These are phyloP conservation scores for Drosophila anomelani DNA, from an alignment of 2,888 invertebrate species.

Conservation along the genomic window DNA sequence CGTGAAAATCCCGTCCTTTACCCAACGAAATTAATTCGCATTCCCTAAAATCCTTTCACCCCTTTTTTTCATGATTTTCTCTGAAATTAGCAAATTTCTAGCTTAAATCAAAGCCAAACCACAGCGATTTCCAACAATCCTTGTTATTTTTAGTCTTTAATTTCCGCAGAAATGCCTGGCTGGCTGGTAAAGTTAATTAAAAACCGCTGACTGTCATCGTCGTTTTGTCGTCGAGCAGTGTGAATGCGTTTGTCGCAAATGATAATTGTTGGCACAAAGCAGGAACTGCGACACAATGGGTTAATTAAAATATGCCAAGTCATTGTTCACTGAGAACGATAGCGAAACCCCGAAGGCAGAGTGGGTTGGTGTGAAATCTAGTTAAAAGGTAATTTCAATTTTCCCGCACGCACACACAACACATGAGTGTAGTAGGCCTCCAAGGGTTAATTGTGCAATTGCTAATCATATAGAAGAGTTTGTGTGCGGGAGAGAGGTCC, in stretches of 20 bases:
- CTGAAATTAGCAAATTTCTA: not conserved
- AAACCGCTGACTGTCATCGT: conserved; percentile 56
- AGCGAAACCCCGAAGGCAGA: not conserved
- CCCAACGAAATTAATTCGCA: not conserved
- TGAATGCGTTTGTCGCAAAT: conserved; percentile 30
- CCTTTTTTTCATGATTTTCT: not conserved
- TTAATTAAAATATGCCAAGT: conserved; percentile 47
- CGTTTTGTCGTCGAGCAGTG: conserved; percentile 15
- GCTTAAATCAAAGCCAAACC: conserved; percentile 32
- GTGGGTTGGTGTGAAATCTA: conserved; percentile 13
- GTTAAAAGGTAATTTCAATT: conserved; percentile 42
- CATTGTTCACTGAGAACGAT: conserved; percentile 20
- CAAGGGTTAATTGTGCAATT: conserved; percentile 39
- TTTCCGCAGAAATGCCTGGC: conserved; percentile 32
- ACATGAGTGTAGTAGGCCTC: conserved; percentile 19
- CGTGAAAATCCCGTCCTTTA: not conserved
- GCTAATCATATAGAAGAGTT: conserved; percentile 20
- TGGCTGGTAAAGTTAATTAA: conserved; percentile 59
- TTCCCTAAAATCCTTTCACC: not conserved
- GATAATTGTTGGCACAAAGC: conserved; percentile 32
- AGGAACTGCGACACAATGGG: conserved; percentile 36
- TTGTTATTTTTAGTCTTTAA: conserved; percentile 29
- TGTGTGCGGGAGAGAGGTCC: conserved; percentile 1
- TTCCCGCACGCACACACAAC: conserved; percentile 8
- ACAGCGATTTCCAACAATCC: conserved; percentile 11